A percentile compares a stretch with the other conserved stretches of the same genome.
Evolutionary conservation across 2,797 vertebrate species (phyloP).

Genomic region (Coregonus sp.): DNA sequence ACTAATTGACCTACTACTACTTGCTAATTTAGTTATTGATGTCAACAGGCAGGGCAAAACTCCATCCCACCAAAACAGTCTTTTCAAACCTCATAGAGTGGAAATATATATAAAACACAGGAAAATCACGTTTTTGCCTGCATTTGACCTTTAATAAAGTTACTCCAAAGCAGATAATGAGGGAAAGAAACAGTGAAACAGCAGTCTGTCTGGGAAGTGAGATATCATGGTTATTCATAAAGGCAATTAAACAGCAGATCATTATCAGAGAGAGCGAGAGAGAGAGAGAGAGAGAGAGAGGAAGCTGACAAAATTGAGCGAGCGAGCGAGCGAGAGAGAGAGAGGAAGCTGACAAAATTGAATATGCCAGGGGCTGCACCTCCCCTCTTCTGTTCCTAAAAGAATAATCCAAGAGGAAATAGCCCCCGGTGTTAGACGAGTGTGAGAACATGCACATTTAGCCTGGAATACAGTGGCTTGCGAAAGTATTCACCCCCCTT

Average conservation of each 20-base stretch:
- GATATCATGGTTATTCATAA: slow-evolving; percentile 15
- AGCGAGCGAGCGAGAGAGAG: neutral
- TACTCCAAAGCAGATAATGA: slow-evolving; percentile 13
- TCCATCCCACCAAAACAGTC: no score
- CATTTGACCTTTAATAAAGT: neutral
- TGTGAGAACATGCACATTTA: neutral
- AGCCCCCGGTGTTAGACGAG: neutral
- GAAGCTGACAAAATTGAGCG: neutral
- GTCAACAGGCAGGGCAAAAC: no score
- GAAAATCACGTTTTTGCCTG: no score
- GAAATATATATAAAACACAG: no score
- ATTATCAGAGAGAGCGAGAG: neutral
- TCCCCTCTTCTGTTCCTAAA: neutral
- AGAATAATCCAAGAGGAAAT: neutral
- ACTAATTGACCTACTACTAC: no score
- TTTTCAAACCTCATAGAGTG: no score
- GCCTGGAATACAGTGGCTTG: neutral
- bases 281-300: neutral
- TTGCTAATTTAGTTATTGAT: no score
- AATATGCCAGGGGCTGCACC: neutral
- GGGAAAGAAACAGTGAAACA: neutral
- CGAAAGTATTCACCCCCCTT: no score
- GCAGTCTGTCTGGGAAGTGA: neutral
- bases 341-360: neutral
- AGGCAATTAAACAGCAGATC: neutral